Evolutionary conservation across 2,113 vertebrate species (phyloP).

Genomic region (Beaufortia kweichowensis): DNA sequence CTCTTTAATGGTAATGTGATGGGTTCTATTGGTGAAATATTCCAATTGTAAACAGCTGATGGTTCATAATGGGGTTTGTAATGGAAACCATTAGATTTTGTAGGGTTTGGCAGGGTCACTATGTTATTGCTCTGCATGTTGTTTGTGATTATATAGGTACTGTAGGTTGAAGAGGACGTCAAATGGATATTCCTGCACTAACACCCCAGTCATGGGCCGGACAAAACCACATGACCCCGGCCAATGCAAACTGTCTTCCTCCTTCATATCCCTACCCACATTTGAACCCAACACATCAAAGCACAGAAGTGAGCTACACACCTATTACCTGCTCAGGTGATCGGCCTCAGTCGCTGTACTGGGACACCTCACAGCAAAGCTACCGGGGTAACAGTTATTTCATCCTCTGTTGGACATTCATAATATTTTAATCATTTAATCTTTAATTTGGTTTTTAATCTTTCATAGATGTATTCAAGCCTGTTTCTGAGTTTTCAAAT

Average conservation of each 20-base stretch:
- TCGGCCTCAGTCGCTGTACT: slow-evolving; percentile 8
- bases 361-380: slow-evolving; percentile 15
- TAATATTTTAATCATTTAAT: neutral
- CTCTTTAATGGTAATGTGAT: too few relatives aligned
- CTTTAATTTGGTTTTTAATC: slow-evolving; percentile 2
- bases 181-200: slow-evolving; percentile 65
- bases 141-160: neutral
- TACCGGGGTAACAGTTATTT: slow-evolving; percentile 19
- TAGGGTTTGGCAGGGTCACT: too few relatives aligned
- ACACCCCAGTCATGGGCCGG: slow-evolving; percentile 58
- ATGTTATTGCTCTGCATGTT: neutral
- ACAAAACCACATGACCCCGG: slow-evolving; percentile 58
- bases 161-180: slow-evolving; percentile 32
- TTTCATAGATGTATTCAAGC: slow-evolving; percentile 53
- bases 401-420: neutral
- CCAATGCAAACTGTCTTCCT: neutral
- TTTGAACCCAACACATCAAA: slow-evolving; percentile 30
- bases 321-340: neutral
- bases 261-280: slow-evolving; percentile 29
- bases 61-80: too few relatives aligned
- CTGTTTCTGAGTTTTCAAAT: slow-evolving; percentile 43
- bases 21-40: too few relatives aligned
- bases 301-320: neutral
- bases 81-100: too few relatives aligned
- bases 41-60: too few relatives aligned